Evolutionary conservation across 1,140 invertebrate genomes (phyloP).

Genomic region (Brachionus plicatilis): DNA sequence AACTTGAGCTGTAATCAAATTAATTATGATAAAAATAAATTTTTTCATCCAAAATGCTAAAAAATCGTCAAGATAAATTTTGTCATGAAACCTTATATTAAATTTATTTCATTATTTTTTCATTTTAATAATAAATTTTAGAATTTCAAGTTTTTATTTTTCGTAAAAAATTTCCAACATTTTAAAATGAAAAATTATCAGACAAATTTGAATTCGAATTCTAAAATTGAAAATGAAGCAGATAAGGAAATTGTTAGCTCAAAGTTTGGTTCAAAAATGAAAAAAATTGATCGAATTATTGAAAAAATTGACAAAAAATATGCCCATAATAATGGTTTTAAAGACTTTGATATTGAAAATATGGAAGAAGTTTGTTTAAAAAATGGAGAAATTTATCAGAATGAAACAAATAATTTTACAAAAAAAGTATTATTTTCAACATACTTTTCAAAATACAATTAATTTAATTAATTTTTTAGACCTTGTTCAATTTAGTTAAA

Average conservation of each 20-base stretch:
- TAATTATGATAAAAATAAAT: background rate
- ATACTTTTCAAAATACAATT: too few species aligned
- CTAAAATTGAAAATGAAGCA: background rate
- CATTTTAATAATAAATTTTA: background rate
- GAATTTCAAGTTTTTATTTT: background rate
- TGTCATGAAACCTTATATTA: background rate
- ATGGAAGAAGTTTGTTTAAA: background rate
- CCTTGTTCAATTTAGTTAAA: slow-evolving; percentile 45
- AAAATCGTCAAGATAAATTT: background rate
- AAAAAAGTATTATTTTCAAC: background rate
- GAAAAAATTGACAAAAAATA: background rate
- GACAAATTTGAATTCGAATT: background rate
- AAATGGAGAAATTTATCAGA: background rate
- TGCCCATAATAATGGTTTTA: background rate
- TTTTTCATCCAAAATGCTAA: background rate
- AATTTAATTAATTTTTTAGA: slow-evolving; percentile 41
- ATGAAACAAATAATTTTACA: background rate
- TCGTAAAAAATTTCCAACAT: too few species aligned
- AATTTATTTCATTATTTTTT: background rate
- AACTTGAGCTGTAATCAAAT: background rate
- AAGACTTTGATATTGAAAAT: background rate
- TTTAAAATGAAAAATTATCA: background rate
- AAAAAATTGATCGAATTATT: background rate
- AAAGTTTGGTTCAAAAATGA: background rate
- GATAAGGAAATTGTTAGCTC: background rate